Conservation (phyloP, 2,113 vertebrate species). For the Sphyrna mokarran region DNA sequence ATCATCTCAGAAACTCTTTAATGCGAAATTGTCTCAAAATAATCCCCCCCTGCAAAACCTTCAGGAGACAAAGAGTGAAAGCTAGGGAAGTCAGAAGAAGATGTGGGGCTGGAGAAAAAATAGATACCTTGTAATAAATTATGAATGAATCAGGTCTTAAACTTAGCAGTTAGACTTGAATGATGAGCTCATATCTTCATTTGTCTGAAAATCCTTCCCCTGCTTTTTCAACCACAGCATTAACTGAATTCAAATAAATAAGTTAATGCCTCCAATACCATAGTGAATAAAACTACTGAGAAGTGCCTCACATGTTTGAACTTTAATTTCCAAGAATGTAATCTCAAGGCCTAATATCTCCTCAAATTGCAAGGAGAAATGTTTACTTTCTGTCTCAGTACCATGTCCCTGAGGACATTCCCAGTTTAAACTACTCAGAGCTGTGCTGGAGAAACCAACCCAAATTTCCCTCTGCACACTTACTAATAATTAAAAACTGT, state of each 20-base stretch:
- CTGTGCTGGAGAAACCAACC: not conserved
- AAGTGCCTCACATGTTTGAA: not conserved
- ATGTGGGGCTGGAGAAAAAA: not conserved
- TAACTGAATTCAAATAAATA: not conserved
- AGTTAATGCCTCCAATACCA: not conserved
- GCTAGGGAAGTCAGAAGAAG: not conserved
- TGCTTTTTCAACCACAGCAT: not conserved
- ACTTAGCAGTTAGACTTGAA: not conserved
- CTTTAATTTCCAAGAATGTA: not conserved
- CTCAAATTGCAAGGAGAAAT: not conserved
- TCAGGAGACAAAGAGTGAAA: not conserved
- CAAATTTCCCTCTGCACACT: not conserved
- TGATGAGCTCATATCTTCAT: not conserved
- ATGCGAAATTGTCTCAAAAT: not conserved
- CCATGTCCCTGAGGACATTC: not conserved
- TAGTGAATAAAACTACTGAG: not conserved
- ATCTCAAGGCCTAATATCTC: not conserved
- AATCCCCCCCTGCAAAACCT: not conserved
- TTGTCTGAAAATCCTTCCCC: not conserved
- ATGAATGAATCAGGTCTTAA: not conserved
- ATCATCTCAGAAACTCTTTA: not conserved
- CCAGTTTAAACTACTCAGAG: not conserved
- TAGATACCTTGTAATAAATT: not conserved
- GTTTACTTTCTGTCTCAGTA: not conserved
- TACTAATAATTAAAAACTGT: conserved; percentile 5